These are phyloP conservation scores for Ambastaia sidthimunki DNA, from an alignment of 2,797 vertebrate genomes.

Conservation along the genomic window DNA sequence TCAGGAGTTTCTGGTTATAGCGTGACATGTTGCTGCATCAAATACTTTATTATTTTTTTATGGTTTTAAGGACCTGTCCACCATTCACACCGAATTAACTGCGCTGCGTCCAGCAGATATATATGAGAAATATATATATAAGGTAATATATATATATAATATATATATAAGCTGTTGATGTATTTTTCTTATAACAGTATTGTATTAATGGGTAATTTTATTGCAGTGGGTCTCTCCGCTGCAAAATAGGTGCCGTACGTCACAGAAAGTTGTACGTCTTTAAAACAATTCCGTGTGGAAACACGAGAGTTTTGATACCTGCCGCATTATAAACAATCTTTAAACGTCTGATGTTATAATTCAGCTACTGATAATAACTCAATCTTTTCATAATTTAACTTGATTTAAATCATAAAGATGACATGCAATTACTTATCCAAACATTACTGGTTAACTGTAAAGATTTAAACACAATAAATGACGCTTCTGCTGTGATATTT, in stretches of 20 bases:
- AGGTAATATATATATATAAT: no score
- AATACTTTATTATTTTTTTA: no score
- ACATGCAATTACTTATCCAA: neutral
- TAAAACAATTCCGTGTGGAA: constrained; percentile 22
- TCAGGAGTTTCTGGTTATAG: no score
- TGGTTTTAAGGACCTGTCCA: no score
- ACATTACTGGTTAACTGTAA: neutral
- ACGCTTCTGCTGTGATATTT: constrained; percentile 16
- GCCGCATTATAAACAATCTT: neutral
- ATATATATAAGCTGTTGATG: no score
- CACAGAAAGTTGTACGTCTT: constrained; percentile 16
- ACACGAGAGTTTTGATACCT: neutral
- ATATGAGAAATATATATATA: no score
- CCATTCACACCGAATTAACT: no score
- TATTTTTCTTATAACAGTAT: neutral
- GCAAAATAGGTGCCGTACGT: neutral
- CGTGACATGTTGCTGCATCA: no score
- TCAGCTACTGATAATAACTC: neutral
- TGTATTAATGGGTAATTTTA: neutral
- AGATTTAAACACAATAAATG: no score
- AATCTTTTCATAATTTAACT: neutral
- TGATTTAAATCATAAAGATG: neutral
- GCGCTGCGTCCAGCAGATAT: no score
- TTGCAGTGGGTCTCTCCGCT: neutral
- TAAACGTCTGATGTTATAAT: neutral